phyloP scores from a whole-genome alignment of 2,797 vertebrate species.

The Cichlasoma orientale region DNA sequence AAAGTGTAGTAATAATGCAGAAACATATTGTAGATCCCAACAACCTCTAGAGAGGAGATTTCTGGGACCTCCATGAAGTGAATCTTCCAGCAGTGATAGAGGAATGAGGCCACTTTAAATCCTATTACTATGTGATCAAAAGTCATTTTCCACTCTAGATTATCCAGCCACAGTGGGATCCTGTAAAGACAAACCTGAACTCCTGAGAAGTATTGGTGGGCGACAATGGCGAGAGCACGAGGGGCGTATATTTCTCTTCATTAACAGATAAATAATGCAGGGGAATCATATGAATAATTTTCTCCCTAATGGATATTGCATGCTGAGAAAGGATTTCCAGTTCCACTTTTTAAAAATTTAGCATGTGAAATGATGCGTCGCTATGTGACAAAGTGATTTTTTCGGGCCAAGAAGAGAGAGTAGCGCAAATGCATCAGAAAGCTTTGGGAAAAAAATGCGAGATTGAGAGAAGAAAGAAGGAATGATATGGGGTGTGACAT shows the following conservation, averaged over 20 bases:
- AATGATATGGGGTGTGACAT: slow-evolving; percentile 12
- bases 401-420: slow-evolving; percentile 75
- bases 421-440: slow-evolving; percentile 72
- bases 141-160: slow-evolving; percentile 64
- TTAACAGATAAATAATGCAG: slow-evolving; percentile 84
- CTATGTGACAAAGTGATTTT: slow-evolving; percentile 87
- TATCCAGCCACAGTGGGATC: slow-evolving; percentile 31
- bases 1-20: slow-evolving; percentile 27
- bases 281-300: slow-evolving; percentile 85
- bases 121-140: slow-evolving; percentile 70
- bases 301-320: slow-evolving; percentile 84
- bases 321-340: slow-evolving; percentile 85
- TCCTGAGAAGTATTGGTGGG: slow-evolving; percentile 54
- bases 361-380: slow-evolving; percentile 85
- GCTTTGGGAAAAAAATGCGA: slow-evolving; percentile 29
- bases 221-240: slow-evolving; percentile 71
- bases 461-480: slow-evolving; percentile 13
- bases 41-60: slow-evolving; percentile 53
- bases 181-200: slow-evolving; percentile 42
- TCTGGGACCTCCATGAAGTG: slow-evolving; percentile 55
- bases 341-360: slow-evolving; percentile 84
- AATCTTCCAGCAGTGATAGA: slow-evolving; percentile 56
- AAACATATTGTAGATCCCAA: slow-evolving; percentile 20
- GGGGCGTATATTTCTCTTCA: slow-evolving; percentile 79
- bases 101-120: slow-evolving; percentile 66